Base-by-base conservation (phyloP, 2,797 vertebrate genomes). In the Tapera naevia region DNA sequence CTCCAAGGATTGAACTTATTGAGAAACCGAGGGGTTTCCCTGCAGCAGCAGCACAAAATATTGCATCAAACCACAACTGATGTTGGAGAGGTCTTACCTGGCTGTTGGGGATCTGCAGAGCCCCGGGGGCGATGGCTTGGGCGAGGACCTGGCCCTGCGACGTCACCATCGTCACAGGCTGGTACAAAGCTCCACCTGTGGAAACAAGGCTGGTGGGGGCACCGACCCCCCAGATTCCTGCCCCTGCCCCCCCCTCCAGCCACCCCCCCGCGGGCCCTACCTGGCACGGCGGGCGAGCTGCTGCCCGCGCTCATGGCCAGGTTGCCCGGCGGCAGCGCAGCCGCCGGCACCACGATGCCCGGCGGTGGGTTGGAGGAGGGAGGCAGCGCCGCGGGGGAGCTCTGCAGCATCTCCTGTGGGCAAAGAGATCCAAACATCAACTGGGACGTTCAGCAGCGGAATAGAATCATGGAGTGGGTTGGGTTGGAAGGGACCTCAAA, bases 111-210 rank as follows among this genome's bases (percentile, higher is more conserved):
- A 99, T 98, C 98, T 99, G 99, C 97, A 99, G 99, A 97, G 99
- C 98, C 96, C 99, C 98, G 70, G 99, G 98, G 81, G 99, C 98
- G 94, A 99, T 98, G 92, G 98, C 98, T 97, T 99, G 99, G 88
- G 99, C 98, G 94, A 99, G 98, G 97, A 99, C 98, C 98, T 99
- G 99, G 97, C 99, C 99, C 98, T 99, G 99, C 71, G 99, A 99
- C 90, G 99, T 99, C 98, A 99, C 99, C 99, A 99, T 99, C 23
- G 99, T 98, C 99, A 99, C 99, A 2, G 99, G 99, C 98, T 99
- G 99, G 98, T 99, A 99, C 98, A 99, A 95, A 90, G 99, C 98
- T 97, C 99, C 99, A 98, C 99, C 99, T 99, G 93, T 57, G 91
- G 95, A 84, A 73, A 66, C 93, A 41, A 70, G 2, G 65, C 35